Evolutionary conservation across 2,113 vertebrate genomes (phyloP).

Genomic region (Dasyornis broadbenti): DNA sequence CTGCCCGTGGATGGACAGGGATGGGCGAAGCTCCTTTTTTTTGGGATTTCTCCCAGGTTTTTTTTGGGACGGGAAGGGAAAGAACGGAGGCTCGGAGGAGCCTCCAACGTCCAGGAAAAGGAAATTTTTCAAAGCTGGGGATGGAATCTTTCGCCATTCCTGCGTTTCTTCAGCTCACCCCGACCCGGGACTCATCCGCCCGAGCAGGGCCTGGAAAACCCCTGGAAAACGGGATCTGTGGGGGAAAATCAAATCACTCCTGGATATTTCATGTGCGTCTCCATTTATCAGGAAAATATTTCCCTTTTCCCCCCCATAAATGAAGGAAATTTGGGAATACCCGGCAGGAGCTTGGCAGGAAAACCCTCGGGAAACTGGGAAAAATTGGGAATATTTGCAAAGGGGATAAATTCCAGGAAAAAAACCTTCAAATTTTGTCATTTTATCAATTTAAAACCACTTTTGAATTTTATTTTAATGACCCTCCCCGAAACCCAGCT

Average conservation of each 20-base stretch:
- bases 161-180: background rate
- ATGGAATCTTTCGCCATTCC: background rate
- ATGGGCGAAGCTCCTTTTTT: background rate
- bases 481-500: too few relatives aligned
- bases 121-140: background rate
- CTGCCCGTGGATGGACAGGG: too few relatives aligned
- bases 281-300: background rate
- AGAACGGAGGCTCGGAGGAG: background rate
- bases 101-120: background rate
- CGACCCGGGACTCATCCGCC: background rate
- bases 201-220: background rate
- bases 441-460: too few relatives aligned
- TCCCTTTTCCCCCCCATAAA: background rate
- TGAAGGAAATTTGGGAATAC: background rate
- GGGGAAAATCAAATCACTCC: too few relatives aligned
- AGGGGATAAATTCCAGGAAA: background rate
- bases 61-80: background rate
- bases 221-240: background rate
- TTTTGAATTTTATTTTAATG: too few relatives aligned
- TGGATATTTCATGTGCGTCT: too few relatives aligned
- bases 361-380: background rate
- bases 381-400: background rate
- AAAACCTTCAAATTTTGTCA: too few relatives aligned
- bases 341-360: background rate
- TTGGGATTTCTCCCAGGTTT: fast-evolving